These are phyloP conservation scores for Patella pellucida DNA, from an alignment of 2,888 invertebrate species.

Conservation along the genomic window DNA sequence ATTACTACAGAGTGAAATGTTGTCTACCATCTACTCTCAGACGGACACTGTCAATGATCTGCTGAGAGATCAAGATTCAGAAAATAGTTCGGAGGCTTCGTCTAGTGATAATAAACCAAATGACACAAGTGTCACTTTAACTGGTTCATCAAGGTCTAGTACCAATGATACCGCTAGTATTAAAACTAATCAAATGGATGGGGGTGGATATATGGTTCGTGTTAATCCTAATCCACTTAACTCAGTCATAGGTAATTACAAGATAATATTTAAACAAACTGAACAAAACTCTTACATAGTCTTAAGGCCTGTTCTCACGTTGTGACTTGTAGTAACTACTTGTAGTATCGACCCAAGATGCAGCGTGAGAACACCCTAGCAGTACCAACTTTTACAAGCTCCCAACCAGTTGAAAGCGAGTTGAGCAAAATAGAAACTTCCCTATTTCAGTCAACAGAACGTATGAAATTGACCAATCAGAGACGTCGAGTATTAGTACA, in stretches of 20 bases:
- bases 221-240: conserved; percentile 1
- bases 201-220: not conserved
- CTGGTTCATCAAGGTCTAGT: not conserved
- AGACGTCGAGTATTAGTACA: too few species aligned
- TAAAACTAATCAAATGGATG: not conserved
- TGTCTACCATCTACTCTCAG: conserved; percentile 31
- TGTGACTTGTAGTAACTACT: too few species aligned
- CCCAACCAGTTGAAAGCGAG: too few species aligned
- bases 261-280: too few species aligned
- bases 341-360: too few species aligned
- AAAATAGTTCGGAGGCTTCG: conserved; percentile 3
- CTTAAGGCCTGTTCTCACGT: too few species aligned
- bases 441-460: too few species aligned
- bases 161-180: not conserved
- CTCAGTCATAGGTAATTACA: not conserved
- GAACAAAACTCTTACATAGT: too few species aligned
- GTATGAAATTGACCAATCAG: too few species aligned
- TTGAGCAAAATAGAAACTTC: too few species aligned
- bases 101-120: conserved; percentile 30
- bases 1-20: conserved; percentile 12
- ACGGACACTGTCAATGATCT: conserved; percentile 25
- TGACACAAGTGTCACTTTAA: not conserved
- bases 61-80: conserved; percentile 13
- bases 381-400: too few species aligned
- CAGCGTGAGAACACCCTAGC: too few species aligned